Evolutionary conservation across 2,113 vertebrate genomes (phyloP), one percentile per base, ranked within the genome.

Genomic region (Ptychochromis oligacanthus): DNA sequence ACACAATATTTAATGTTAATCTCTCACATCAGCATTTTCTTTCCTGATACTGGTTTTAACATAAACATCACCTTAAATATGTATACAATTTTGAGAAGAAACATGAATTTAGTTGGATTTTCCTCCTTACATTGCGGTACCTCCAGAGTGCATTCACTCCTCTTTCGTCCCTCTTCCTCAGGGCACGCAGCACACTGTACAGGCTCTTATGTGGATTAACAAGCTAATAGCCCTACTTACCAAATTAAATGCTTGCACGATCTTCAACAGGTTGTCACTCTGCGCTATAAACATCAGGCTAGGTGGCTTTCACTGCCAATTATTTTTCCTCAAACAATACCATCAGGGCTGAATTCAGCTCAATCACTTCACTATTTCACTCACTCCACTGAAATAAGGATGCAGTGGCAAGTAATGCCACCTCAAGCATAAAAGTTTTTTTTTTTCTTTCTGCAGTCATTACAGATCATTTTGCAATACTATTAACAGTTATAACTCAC

Each of bases 131-230:
- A n/a, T 52, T 67, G 26, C 52, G 7, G 10, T 14, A 31, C 46
- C 28, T 52, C 40, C 26, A 24, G 36, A 11, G 18, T 6, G 28
- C n/a, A 59, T 60, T 2, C 24, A 46, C 17, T 46, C 43, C 26
- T 4, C 2, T 17, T 31, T 31, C 7, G 14, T 61, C 26, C 1
- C 18, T 62, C 70, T 4, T 77, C 65, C 78, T 87, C 38, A 76
- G 75, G 54, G 28, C 49, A 28, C 4, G 54, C 46, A 77, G 49
- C 18, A 7, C 3, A 46, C 38, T 46, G 31, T 14, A 38, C 76
- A 22, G 18, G 49, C 61, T 89, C 65, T 85, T 80, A 72, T 75
- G 31, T 55, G 87, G 87, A 93, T 93, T 92, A 92, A 83, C 54
- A 22, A 55, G 46, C 64, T 83, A 80, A 86, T 61, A 83, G 28